Conservation (phyloP, 2,797 vertebrate species). For the Lagodon rhomboides region DNA sequence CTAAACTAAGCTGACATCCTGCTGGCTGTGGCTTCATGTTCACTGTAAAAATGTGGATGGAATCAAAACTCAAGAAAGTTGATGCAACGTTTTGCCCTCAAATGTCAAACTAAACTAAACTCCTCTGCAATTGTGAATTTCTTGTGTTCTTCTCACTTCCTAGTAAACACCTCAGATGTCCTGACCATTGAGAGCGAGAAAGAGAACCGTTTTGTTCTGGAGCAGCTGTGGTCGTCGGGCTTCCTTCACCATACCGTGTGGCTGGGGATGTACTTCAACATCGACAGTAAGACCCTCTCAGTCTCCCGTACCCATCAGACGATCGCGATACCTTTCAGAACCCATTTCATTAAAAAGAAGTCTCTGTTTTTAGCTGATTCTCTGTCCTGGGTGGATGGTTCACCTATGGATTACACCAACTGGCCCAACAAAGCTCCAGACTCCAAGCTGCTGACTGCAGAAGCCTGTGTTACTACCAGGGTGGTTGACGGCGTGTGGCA, state of each 20-base stretch:
- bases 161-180: conserved; percentile 89
- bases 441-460: conserved; percentile 75
- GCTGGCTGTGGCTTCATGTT: background rate
- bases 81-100: background rate
- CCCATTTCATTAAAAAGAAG: background rate
- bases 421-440: conserved; percentile 89
- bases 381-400: conserved; percentile 89
- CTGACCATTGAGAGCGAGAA: conserved; percentile 89
- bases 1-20: background rate
- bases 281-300: conserved; percentile 86
- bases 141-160: conserved; percentile 50
- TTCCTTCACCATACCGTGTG: conserved; percentile 88
- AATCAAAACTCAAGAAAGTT: background rate
- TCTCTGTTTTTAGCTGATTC: conserved; percentile 84
- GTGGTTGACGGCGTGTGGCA: conserved; percentile 89
- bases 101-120: no score
- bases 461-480: conserved; percentile 86
- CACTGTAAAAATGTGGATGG: background rate
- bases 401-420: conserved; percentile 88
- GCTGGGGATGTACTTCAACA: conserved; percentile 89
- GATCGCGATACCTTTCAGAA: background rate
- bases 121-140: conserved; percentile 1
- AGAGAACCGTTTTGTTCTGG: conserved; percentile 91
- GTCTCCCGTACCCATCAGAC: background rate
- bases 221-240: conserved; percentile 85